phyloP scores from a whole-genome alignment of 1,140 invertebrate species.

The Gryon sp. region DNA sequence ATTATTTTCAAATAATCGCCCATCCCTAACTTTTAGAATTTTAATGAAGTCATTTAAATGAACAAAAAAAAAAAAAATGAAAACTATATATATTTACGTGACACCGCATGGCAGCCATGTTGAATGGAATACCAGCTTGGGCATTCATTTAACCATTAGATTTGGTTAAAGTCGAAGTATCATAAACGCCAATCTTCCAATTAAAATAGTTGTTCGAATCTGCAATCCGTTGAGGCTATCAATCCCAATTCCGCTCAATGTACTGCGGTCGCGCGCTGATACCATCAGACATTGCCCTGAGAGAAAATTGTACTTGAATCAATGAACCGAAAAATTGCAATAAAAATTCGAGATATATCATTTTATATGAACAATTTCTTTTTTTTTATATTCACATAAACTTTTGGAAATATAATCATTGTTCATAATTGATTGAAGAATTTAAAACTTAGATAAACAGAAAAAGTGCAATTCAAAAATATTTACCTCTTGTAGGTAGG shows the following conservation, averaged over 20 bases:
- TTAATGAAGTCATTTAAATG: conserved; percentile 38
- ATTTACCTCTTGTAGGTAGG: too few species aligned
- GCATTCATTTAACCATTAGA: conserved; percentile 42
- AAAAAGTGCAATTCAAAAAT: too few species aligned
- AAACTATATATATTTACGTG: conserved; percentile 11
- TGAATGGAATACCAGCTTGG: conserved; percentile 26
- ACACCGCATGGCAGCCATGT: conserved; percentile 10
- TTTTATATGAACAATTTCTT: too few species aligned
- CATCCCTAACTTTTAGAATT: conserved; percentile 6
- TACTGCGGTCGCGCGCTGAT: conserved; percentile 22
- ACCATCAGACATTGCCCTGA: conserved; percentile 39
- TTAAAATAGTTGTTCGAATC: conserved; percentile 59
- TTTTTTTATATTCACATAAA: conserved; percentile 18
- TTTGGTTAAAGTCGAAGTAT: conserved; percentile 50
- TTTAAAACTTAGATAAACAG: too few species aligned
- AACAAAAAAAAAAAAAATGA: conserved; percentile 33
- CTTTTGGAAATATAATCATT: conserved; percentile 18
- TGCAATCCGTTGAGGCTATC: conserved; percentile 45
- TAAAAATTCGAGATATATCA: conserved; percentile 34
- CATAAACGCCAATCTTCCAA: conserved; percentile 63
- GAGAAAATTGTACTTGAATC: conserved; percentile 51
- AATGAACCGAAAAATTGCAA: conserved; percentile 51
- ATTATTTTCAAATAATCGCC: too few species aligned
- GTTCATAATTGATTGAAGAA: too few species aligned
- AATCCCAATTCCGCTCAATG: conserved; percentile 47